Conservation (phyloP, 2,888 invertebrate species). For the Aleiodes testaceus region DNA sequence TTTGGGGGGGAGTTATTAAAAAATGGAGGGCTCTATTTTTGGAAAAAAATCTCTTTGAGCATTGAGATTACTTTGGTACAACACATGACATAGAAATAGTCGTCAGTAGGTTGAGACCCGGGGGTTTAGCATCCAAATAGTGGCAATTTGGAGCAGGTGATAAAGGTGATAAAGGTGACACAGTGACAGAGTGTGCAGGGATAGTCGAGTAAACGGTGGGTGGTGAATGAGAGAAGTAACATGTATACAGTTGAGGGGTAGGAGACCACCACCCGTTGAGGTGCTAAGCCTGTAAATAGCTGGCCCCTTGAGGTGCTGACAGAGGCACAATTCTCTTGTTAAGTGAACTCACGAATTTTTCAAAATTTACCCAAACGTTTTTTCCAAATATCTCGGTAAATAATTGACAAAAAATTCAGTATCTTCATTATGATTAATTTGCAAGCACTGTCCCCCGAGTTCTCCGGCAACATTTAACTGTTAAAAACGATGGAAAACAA, state of each 20-base stretch:
- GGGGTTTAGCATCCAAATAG: constrained; percentile 72
- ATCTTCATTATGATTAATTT: constrained; percentile 17
- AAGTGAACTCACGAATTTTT: constrained; percentile 1
- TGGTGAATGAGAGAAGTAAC: not conserved
- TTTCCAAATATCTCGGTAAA: not conserved
- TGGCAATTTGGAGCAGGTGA: constrained; percentile 72
- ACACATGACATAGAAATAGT: constrained; percentile 67
- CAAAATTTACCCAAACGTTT: not conserved
- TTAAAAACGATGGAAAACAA: constrained; percentile 29
- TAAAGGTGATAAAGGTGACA: constrained; percentile 72
- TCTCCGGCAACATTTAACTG: constrained; percentile 25
- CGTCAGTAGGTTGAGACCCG: constrained; percentile 65
- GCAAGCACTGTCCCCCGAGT: not conserved
- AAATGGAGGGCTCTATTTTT: too few species aligned
- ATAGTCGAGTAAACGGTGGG: too few species aligned
- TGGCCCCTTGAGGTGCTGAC: constrained; percentile 55
- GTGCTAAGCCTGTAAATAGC: constrained; percentile 70
- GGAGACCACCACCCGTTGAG: constrained; percentile 53
- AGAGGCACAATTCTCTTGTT: constrained; percentile 2
- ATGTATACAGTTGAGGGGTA: constrained; percentile 32
- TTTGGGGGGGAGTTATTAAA: not conserved
- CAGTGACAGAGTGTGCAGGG: constrained; percentile 54
- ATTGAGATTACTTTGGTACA: too few species aligned
- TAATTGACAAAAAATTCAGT: not conserved
- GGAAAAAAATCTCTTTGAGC: too few species aligned